phyloP scores from a whole-genome alignment of 2,888 invertebrate species.

The Aspidiotus rigidus region DNA sequence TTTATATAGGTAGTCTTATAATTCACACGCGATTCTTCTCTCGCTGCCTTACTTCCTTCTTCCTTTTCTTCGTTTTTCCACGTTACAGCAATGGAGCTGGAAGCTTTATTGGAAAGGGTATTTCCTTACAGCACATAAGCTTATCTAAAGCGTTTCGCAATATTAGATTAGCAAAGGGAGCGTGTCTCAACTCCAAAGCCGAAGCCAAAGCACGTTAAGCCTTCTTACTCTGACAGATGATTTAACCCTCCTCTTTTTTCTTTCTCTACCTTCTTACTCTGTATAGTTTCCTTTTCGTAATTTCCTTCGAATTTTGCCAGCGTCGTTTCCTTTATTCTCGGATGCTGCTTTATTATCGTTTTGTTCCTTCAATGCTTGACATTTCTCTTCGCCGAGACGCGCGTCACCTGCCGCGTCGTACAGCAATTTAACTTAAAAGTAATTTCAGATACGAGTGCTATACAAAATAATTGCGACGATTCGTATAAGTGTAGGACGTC shows the following conservation, averaged over 20 bases:
- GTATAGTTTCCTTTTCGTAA: constrained; percentile 11
- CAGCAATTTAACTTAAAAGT: no score
- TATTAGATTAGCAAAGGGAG: constrained; percentile 20
- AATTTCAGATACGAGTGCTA: no score
- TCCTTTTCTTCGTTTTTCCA: not conserved
- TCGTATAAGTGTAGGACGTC: no score
- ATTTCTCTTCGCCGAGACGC: not conserved
- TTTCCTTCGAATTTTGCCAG: constrained; percentile 4
- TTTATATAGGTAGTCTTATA: constrained; percentile 17
- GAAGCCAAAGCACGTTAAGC: constrained; percentile 28
- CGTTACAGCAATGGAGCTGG: not conserved
- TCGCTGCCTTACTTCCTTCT: not conserved
- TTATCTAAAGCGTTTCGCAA: constrained; percentile 28
- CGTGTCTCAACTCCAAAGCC: constrained; percentile 22
- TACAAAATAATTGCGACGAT: no score
- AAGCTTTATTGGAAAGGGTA: constrained; percentile 22
- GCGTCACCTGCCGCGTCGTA: not conserved
- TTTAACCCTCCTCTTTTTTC: constrained; percentile 24
- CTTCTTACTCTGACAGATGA: constrained; percentile 32
- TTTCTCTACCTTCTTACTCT: constrained; percentile 10
- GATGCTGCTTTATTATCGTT: constrained; percentile 1
- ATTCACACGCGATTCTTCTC: constrained; percentile 16
- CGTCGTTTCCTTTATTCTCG: constrained; percentile 2
- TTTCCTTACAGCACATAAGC: constrained; percentile 30
- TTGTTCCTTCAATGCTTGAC: not conserved